Percentiles rank a stretch among this genome's conserved stretches.
phyloP scores from a whole-genome alignment of 2,888 invertebrate genomes.

The Rhogogaster chlorosoma region DNA sequence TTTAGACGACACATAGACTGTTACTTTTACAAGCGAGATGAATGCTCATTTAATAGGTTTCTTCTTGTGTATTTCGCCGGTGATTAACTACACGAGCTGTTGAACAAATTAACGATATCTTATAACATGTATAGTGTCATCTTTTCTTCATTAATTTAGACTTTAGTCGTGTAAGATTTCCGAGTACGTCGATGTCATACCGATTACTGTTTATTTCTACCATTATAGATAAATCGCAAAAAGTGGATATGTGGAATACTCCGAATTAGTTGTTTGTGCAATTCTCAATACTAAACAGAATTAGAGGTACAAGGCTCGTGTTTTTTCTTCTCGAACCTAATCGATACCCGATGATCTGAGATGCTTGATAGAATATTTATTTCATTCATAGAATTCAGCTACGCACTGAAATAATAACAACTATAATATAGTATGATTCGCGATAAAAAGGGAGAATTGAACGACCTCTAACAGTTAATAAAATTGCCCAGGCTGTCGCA shows the following conservation, averaged over 20 bases:
- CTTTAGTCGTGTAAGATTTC: neutral
- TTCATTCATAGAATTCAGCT: neutral
- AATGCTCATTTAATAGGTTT: neutral
- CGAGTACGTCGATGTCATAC: neutral
- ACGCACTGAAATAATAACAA: neutral
- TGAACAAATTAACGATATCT: neutral
- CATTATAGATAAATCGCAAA: neutral
- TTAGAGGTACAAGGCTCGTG: neutral
- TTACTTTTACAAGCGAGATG: neutral
- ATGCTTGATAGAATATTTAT: neutral
- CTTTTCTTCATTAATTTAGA: neutral
- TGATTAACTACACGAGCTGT: neutral
- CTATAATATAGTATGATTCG: neutral
- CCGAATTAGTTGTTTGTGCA: neutral
- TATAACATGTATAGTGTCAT: neutral
- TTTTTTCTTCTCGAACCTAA: neutral
- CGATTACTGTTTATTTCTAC: neutral
- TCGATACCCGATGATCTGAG: neutral
- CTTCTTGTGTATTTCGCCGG: neutral
- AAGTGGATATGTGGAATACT: neutral
- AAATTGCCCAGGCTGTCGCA: neutral
- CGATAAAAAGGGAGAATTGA: neutral
- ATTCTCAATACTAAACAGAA: neutral
- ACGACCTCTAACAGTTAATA: neutral
- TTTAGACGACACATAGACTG: neutral